These are phyloP conservation scores for Drosophila macrospina DNA, from an alignment of 2,888 invertebrate genomes.

Conservation along the genomic window DNA sequence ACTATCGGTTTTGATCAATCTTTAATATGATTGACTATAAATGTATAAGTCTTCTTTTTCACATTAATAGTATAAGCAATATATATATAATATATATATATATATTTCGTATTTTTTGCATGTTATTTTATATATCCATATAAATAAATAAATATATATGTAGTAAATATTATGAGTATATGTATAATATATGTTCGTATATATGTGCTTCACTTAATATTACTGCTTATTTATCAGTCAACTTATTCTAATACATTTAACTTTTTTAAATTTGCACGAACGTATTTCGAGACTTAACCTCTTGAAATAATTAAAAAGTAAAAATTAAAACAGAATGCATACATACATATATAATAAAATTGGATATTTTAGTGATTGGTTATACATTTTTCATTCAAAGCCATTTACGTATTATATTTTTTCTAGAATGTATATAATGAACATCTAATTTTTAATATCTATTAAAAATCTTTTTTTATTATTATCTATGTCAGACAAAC, in stretches of 20 bases:
- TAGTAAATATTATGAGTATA: constrained; percentile 22
- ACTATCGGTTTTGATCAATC: constrained; percentile 33
- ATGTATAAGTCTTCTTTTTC: constrained; percentile 74
- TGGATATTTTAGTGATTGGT: constrained; percentile 1
- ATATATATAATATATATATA: constrained; percentile 37
- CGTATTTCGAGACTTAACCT: constrained; percentile 16
- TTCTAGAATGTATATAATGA: constrained; percentile 15
- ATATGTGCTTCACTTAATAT: constrained; percentile 52
- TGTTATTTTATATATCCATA: constrained; percentile 35
- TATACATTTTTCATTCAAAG: constrained; percentile 14
- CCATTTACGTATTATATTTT: constrained; percentile 10
- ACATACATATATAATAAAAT: constrained; percentile 4
- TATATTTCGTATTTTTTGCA: constrained; percentile 31
- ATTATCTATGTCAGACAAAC: constrained; percentile 10
- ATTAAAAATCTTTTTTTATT: constrained; percentile 8
- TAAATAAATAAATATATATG: constrained; percentile 18
- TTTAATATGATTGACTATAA: constrained; percentile 58
- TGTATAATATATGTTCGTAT: constrained; percentile 15
- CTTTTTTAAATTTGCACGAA: constrained; percentile 17
- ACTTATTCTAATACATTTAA: constrained; percentile 42
- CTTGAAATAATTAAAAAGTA: constrained; percentile 14
- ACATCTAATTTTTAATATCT: neutral
- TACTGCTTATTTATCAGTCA: constrained; percentile 56
- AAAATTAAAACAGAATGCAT: constrained; percentile 20
- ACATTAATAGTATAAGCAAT: constrained; percentile 65